These are phyloP conservation scores for Syngnathoides biaculeatus DNA, from an alignment of 2,113 vertebrate species.

Conservation along the genomic window DNA sequence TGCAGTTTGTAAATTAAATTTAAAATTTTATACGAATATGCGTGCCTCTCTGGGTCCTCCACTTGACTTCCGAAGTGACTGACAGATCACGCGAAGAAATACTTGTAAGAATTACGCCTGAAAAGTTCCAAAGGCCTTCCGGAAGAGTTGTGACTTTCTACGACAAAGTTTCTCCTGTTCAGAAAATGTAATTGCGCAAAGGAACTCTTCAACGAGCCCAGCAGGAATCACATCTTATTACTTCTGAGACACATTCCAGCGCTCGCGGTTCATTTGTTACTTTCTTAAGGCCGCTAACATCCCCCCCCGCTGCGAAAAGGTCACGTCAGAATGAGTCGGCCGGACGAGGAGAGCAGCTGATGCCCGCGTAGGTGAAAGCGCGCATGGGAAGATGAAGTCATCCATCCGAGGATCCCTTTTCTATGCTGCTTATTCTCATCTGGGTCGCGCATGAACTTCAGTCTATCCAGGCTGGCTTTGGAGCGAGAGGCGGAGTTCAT, in stretches of 20 bases:
- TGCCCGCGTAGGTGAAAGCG: neutral
- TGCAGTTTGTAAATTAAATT: too few species aligned
- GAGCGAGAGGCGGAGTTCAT: too few species aligned
- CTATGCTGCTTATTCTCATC: neutral
- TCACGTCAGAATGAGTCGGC: neutral
- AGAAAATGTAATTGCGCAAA: neutral
- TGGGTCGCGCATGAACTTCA: neutral
- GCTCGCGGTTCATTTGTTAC: neutral
- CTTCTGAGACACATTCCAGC: neutral
- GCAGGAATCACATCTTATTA: neutral
- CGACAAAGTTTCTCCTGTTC: neutral
- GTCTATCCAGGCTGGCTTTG: too few species aligned
- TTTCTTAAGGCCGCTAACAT: neutral
- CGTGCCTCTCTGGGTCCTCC: too few species aligned
- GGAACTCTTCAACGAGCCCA: neutral
- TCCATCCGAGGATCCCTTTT: too few species aligned
- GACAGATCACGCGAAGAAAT: constrained; percentile 2
- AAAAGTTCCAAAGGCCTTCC: neutral
- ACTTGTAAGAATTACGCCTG: neutral
- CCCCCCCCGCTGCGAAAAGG: constrained; percentile 1
- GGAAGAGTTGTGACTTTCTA: neutral
- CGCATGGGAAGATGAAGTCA: neutral
- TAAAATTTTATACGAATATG: too few species aligned
- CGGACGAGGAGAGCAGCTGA: neutral
- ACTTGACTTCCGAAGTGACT: neutral